Base-by-base conservation (phyloP, 2,888 invertebrate genomes). In the Leptinotarsa peninsularis region DNA sequence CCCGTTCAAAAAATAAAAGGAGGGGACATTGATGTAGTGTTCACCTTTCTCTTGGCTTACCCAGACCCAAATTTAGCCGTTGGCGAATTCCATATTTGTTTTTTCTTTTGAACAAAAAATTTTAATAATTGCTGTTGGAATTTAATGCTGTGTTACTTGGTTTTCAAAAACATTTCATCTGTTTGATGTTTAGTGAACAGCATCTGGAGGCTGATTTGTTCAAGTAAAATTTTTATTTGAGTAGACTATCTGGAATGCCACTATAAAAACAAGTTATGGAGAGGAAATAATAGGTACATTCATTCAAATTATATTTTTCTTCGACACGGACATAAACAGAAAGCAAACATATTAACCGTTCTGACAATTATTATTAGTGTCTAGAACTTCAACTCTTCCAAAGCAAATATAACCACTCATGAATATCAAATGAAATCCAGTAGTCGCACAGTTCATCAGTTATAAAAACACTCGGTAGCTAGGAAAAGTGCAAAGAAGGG, bases 381-480 rank as follows among this genome's bases (percentile, higher is more conserved):
- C 21, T 14, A 23, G 58, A 58, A 23, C 21, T 15, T 21, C 23
- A 58, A 58, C 23, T 23, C 58, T 58, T 58, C 4, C 23, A 58
- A 58, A 58, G 58, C 58, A 58, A 58, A 58, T 27, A 58, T 58
- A 15, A 13, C 58, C 14, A 58, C 58, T 58, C 58, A 58, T 58
- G 58, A 58, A 58, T 58, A 58, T 58, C 58, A 21, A 21, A 77
- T 74, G 69, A 77, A 77, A 76, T 71, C 74, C 74, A 70, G 76
- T 75, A 77, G 77, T 80, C 71, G 75, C 63, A 56, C 70, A 76
- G 72, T 79, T 80, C 81, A 80, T 81, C 80, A 79, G 76, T 71
- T 80, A 80, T 67, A 71, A 81, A 80, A 82, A 81, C 80, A 82
- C 77, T 80, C 78, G 54, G 67, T 52, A 52, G 77, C 80, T 80